Evolutionary conservation across 2,888 invertebrate genomes (phyloP), one percentile per base, ranked within the genome.

Genomic region (Bimastos eiseni): DNA sequence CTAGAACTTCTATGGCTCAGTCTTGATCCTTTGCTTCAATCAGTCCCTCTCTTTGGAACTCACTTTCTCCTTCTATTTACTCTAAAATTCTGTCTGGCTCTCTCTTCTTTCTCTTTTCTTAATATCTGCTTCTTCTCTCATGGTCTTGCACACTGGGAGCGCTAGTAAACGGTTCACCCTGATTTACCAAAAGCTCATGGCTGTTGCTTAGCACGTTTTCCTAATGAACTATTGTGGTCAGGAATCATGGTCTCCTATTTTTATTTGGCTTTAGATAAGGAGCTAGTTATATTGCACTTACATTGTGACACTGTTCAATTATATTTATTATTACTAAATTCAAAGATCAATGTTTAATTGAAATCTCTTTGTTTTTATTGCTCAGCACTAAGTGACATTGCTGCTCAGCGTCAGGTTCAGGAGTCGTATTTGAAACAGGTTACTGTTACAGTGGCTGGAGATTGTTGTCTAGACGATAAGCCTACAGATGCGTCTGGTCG

Each of bases 371-470:
- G 84, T 34, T 86, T 86, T 86, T 13, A 34, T 86, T 37, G 15
- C 37, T 36, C 36, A 86, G 86, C 86, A 37, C 86, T 86, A 17
- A 86, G 37, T 24, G 86, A 86, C 36, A 34, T 86, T 37, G 86
- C 86, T 34, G 86, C 86, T 86, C 86, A 86, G 37, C 86, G 86
- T 37, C 86, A 86, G 86, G 86, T 36, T 36, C 86, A 86, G 86
- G 86, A 86, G 17, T 86, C 86, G 13, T 37, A 86, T 36, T 37
- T 30, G 86, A 86, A 86, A 17, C 36, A 86, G 37, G 86, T 34
- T 17, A 34, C 86, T 24, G 34, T 37, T 34, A 24, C 37, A 19
- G 19, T 36, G 17, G 86, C 34, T 21, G 86, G 36, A 86, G 19
- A 34, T 21, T 6, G 4, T 37, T 34, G 86, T 24, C 0, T 17